Evolutionary conservation across 2,797 vertebrate species (phyloP).

Genomic region (Anniella stebbinsi): DNA sequence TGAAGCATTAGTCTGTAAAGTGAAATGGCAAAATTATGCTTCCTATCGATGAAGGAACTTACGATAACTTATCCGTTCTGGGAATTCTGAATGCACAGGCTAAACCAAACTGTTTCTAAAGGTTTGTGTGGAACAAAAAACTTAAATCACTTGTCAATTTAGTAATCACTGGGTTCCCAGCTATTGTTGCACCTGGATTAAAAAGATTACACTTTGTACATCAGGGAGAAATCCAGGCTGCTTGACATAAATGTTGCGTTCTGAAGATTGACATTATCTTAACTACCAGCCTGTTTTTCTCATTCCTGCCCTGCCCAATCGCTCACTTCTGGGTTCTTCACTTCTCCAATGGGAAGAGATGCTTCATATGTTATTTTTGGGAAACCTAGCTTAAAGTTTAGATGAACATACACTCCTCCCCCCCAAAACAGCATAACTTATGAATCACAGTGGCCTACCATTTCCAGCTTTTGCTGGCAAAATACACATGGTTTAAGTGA

Average conservation of each 20-base stretch:
- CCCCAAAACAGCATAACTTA: not conserved
- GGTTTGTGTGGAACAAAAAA: not conserved
- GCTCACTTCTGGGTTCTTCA: not conserved
- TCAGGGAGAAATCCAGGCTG: not conserved
- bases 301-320: not conserved
- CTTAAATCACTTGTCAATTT: not conserved
- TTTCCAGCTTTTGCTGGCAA: not conserved
- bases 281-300: not conserved
- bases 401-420: not conserved
- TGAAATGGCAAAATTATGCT: not conserved
- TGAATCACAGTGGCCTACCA: not conserved
- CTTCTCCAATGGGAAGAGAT: not conserved
- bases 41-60: not conserved
- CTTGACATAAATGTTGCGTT: not conserved
- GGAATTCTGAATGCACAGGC: not conserved
- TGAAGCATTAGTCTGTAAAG: not conserved
- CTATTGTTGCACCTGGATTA: not conserved
- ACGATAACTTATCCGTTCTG: not conserved
- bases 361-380: not conserved
- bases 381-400: too few relatives aligned
- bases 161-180: not conserved
- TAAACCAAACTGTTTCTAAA: not conserved
- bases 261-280: slow-evolving; percentile 1
- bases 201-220: not conserved
- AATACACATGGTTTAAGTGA: not conserved